These are phyloP conservation scores for Abramis brama DNA, from an alignment of 2,113 vertebrate species.

Conservation along the genomic window DNA sequence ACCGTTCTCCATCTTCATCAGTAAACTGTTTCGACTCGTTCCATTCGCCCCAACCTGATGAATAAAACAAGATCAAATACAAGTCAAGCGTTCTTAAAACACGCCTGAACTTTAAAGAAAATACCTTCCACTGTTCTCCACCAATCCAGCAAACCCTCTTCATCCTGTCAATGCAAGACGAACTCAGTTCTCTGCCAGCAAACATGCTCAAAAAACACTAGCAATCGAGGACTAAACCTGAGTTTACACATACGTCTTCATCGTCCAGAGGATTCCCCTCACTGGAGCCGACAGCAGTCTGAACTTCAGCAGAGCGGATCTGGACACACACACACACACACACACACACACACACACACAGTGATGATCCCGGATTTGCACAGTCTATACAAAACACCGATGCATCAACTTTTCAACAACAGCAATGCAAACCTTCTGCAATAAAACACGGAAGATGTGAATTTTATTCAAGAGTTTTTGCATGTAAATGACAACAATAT, in stretches of 20 bases:
- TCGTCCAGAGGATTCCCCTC: constrained; percentile 53
- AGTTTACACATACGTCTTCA: constrained; percentile 19
- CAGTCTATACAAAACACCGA: background rate
- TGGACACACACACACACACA: background rate
- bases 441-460: background rate
- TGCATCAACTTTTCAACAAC: background rate
- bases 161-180: constrained; percentile 62
- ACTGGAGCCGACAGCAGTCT: constrained; percentile 42
- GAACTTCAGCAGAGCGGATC: background rate
- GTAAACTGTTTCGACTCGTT: constrained; percentile 63
- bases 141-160: constrained; percentile 70
- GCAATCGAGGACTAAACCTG: background rate
- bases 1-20: constrained; percentile 67
- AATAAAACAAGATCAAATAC: background rate
- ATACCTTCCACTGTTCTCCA: constrained; percentile 73
- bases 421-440: background rate
- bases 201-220: background rate
- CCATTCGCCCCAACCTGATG: constrained; percentile 73
- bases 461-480: background rate
- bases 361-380: too few species aligned
- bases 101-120: background rate
- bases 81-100: background rate
- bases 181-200: background rate
- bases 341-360: too few species aligned
- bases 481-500: background rate